Evolutionary conservation across 2,113 vertebrate genomes (phyloP).

Genomic region (Eubucco bourcierii): DNA sequence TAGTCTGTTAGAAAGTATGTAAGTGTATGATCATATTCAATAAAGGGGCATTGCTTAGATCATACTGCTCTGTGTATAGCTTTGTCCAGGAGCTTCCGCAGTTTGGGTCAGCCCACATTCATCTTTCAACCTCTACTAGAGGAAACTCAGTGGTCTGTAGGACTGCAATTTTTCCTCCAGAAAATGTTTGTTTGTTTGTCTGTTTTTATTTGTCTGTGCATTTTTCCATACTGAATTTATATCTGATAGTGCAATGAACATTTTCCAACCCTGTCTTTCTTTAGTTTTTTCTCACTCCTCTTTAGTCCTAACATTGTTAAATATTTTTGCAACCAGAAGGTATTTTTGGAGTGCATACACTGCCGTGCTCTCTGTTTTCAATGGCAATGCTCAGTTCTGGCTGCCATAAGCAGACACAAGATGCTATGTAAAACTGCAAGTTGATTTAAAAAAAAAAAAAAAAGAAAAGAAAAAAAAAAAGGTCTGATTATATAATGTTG

Average conservation of each 20-base stretch:
- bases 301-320: slow-evolving; percentile 62
- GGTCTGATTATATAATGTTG: slow-evolving; percentile 59
- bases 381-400: slow-evolving; percentile 57
- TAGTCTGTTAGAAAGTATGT: too few relatives aligned
- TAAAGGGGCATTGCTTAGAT: too few relatives aligned
- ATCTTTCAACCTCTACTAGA: neutral
- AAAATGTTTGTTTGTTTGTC: neutral
- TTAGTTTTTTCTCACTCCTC: slow-evolving; percentile 46
- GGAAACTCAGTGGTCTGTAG: neutral
- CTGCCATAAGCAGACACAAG: slow-evolving; percentile 42
- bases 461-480: neutral
- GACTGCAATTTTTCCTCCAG: neutral
- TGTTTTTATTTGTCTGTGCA: slow-evolving; percentile 16
- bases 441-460: slow-evolving; percentile 35
- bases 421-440: slow-evolving; percentile 65
- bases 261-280: slow-evolving; percentile 50
- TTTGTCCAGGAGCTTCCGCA: too few relatives aligned
- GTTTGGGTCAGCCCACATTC: neutral
- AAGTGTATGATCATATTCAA: too few relatives aligned
- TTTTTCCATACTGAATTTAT: slow-evolving; percentile 26
- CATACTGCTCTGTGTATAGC: too few relatives aligned
- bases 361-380: slow-evolving; percentile 65
- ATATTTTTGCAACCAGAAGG: slow-evolving; percentile 68
- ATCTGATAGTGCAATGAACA: slow-evolving; percentile 22
- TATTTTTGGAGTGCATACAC: slow-evolving; percentile 65